Percentiles rank a stretch among this genome's conserved stretches.
Evolutionary conservation across 2,113 vertebrate genomes (phyloP).

Genomic region (Cacatua alba): DNA sequence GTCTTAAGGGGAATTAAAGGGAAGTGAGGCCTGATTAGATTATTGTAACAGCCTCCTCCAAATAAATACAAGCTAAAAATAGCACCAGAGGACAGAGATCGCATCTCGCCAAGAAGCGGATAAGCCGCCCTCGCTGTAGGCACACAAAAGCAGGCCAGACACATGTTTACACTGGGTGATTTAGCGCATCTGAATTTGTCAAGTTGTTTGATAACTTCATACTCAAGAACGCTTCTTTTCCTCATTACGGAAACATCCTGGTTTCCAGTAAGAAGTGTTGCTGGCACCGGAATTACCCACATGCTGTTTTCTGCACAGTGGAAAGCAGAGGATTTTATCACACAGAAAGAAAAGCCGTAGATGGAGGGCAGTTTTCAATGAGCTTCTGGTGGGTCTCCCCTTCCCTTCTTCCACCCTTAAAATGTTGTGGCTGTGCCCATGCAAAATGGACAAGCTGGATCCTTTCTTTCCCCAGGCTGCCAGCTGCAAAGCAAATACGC

Average conservation of each 20-base stretch:
- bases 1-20: background rate
- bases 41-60: background rate
- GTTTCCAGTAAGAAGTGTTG: constrained; percentile 33
- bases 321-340: background rate
- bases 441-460: background rate
- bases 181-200: constrained; percentile 23
- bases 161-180: background rate
- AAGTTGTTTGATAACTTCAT: constrained; percentile 53
- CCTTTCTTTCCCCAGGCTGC: background rate
- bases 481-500: background rate
- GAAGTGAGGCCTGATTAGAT: background rate
- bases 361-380: background rate
- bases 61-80: constrained; percentile 43
- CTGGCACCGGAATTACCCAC: background rate
- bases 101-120: background rate
- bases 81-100: background rate
- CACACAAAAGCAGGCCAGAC: constrained; percentile 11
- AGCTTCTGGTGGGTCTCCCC: background rate
- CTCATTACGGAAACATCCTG: constrained; percentile 24
- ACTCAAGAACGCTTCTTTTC: background rate
- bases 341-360: background rate
- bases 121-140: background rate
- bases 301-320: background rate
- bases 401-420: background rate
- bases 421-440: background rate